Conservation (phyloP, 1,140 invertebrate species). For the Pogonomyrmex californicus region DNA sequence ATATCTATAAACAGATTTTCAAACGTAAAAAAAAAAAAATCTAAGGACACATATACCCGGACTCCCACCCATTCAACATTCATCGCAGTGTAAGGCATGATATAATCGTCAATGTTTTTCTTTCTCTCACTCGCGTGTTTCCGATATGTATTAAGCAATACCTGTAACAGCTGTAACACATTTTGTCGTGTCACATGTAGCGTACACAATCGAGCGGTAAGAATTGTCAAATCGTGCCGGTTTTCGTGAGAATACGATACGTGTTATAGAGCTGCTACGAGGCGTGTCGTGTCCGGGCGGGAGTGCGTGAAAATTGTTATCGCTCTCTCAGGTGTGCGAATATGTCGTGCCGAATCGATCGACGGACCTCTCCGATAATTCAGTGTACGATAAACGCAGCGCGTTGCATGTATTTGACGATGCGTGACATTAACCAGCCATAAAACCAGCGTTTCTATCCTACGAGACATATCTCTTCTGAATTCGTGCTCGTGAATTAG, state of each 20-base stretch:
- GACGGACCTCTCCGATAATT: background rate
- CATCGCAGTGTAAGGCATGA: background rate
- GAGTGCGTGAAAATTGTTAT: background rate
- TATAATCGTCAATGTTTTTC: conserved; percentile 30
- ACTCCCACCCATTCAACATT: background rate
- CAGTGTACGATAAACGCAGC: background rate
- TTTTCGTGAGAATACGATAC: background rate
- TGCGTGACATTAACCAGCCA: background rate
- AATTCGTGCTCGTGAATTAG: background rate
- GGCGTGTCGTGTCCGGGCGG: background rate
- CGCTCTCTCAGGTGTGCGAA: background rate
- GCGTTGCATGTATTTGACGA: background rate
- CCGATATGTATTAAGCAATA: background rate
- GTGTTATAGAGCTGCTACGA: background rate
- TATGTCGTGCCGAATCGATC: background rate
- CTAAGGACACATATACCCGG: background rate
- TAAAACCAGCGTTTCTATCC: conserved; percentile 3
- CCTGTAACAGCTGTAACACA: background rate
- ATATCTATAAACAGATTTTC: background rate
- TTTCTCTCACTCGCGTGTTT: background rate
- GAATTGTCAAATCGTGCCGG: background rate
- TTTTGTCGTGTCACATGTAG: conserved; percentile 7
- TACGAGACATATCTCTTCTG: background rate
- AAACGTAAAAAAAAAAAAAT: background rate
- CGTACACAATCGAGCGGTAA: background rate